Evolutionary conservation across 2,797 vertebrate genomes (phyloP).

Genomic region (Sebastes goodei): DNA sequence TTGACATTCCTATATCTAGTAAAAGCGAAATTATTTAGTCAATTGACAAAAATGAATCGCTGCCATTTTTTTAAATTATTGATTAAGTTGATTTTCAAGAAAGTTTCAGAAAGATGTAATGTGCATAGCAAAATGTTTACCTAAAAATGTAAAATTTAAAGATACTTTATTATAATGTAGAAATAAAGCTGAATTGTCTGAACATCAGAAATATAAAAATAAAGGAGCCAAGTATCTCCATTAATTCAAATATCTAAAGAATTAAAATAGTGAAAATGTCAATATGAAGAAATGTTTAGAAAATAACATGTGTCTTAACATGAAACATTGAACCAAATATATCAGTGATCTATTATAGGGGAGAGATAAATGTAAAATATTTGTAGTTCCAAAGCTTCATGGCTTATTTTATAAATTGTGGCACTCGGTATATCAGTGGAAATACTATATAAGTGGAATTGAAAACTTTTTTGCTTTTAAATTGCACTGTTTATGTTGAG

Average conservation of each 20-base stretch:
- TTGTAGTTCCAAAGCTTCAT: neutral
- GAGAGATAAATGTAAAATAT: neutral
- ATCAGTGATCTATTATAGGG: neutral
- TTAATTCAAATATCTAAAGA: neutral
- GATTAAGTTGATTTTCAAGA: neutral
- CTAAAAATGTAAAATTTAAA: neutral
- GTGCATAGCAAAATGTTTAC: neutral
- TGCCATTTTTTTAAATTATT: neutral
- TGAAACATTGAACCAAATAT: neutral
- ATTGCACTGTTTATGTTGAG: neutral
- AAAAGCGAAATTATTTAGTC: neutral
- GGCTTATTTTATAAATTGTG: neutral
- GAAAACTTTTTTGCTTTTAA: neutral
- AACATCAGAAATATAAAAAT: neutral
- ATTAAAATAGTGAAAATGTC: neutral
- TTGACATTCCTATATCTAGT: neutral
- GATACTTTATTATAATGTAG: neutral
- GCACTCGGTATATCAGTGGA: neutral
- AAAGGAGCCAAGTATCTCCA: neutral
- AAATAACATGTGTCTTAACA: neutral
- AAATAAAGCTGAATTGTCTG: neutral
- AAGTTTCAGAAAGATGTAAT: neutral
- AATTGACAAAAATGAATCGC: neutral
- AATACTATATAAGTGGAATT: neutral
- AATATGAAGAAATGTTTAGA: neutral